Evolutionary conservation across 2,888 invertebrate species (phyloP), one percentile per base, ranked within the genome.

Genomic region (Eretmocerus hayati): DNA sequence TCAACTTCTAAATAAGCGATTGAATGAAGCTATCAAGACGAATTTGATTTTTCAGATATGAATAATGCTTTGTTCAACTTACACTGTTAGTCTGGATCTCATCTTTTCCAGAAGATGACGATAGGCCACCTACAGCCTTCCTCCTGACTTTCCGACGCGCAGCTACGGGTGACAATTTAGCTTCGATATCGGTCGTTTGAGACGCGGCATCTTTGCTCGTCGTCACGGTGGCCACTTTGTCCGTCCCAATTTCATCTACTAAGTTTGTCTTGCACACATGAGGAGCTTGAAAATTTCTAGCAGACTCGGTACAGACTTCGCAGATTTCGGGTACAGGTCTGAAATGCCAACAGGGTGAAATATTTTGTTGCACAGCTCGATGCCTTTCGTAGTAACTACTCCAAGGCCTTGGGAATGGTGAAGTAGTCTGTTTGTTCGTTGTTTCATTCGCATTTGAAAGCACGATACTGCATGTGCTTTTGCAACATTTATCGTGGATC

Each of bases 391-490:
- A 41, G 5, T 48, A 53, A 8, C 30, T 46, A n/a, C 43, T 50
- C 50, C 53, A 53, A 2, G 53, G 53, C 18, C 50, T 42, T 2
- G 53, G 53, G 16, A 42, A 53, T 2, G 54, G 26, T n/a, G n/a
- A n/a, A n/a, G n/a, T n/a, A n/a, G n/a, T n/a, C 1, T 36, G 15
- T 15, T 21, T 15, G 20, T 33, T 31, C 26, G 41, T n/a, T 31
- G 42, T 9, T 18, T 23, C 9, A 18, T 33, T 1, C 41, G 38
- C 15, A 3, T 77, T 73, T 6, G 81, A 79, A 38, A 85, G 72
- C 13, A 81, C 77, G 46, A 85, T 84, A 61, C 78, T 84, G 62
- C 83, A 84, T 1, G 84, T 84, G 66, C 83, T 84, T 54, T 75
- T 77, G 61, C 84, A 84, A 49, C 76, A 72, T 5, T 77, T 66